Base-by-base conservation (phyloP, 1,140 invertebrate genomes). In the Paraescarpia echinospica region DNA sequence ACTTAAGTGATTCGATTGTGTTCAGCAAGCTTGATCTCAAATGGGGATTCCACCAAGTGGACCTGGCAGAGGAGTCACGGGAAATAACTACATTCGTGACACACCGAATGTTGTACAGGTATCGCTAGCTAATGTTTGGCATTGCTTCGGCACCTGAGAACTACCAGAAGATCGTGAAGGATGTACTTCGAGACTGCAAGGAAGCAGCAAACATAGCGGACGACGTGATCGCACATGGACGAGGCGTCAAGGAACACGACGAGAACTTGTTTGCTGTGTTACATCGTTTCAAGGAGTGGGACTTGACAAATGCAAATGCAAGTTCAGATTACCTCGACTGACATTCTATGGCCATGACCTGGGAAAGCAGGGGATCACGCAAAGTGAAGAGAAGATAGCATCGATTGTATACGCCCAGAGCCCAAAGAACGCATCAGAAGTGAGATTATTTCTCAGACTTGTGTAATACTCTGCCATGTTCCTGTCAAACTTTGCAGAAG, bases 31-130 rank as follows among this genome's bases (percentile, higher is more conserved):
- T 94, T 2, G 94, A 94, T 89, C 92, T 94, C 1, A 93, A 35
- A 14, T 89, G 91, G 27, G 93, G 91, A 9, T 94, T 92, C 88
- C 93, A 94, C 91, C 94, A 94, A 89, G 27, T 93, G 8, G 92
- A 91, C 35, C 89, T 94, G 51, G 91, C 33, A 92, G 91, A 92
- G 77, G 35, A 88, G 0, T 77, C 41, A 27, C 41, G 91, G 27
- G n/a, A 51, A 33, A 92, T 92, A 31, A 92, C 6, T 59, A 51
- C 91, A 33, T 92, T 92, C 35, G 41, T 33, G 31, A 92, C 91
- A 77, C 91, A 92, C 35, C 35, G 91, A n/a, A n/a, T n/a, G 4
- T 88, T 92, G 91, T 92, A 59, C 8, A 33, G 35, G 33, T 92
- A 92, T 33, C 31, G n/a, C n/a, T 8, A 9, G 33, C 35, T 92